Evolutionary conservation across 1,140 invertebrate species (phyloP), one percentile per base, ranked within the genome.

Genomic region (Diabrotica undecimpunctata): DNA sequence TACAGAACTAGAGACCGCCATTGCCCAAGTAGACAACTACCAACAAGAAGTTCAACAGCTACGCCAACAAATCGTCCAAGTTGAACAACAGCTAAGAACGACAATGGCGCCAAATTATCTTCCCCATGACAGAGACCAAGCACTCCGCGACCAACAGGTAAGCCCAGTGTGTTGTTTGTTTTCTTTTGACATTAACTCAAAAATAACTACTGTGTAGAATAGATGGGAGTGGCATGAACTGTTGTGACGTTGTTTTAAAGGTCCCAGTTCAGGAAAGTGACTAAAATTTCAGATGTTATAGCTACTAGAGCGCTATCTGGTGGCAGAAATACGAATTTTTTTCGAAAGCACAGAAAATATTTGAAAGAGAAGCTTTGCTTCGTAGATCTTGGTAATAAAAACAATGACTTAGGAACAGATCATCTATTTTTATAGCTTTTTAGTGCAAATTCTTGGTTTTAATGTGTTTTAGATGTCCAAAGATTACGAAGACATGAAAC

Each of bases 141-240:
- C 93, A 76, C 81, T 88, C 65, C 83, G 88, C 75, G 92, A 96
- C 78, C 93, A 95, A 86, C 91, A 94, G 89, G 95, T 97, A 93
- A 87, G 93, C 59, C 60, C 63, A 66, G 65, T 68, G 58, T 59
- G 65, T 37, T 37, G 8, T 64, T 57, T n/a, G 7, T 41, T 58
- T 8, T 11, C 35, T 53, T 53, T 38, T 11, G 46, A 53, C 9
- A 64, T 61, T 69, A 64, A 68, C 59, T 62, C 5, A 46, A 46
- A 46, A 54, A 60, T 56, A 61, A 65, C 61, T 13, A 36, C 65
- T 65, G 56, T 72, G 54, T 69, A 59, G 64, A 69, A 62, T 64
- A 67, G 67, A 67, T 71, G 74, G 64, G 62, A 58, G 66, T 69
- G 69, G 67, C 70, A 74, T 69, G 72, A 68, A 61, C 62, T 70